These are phyloP conservation scores for Ursus arctos DNA, from an alignment of 2,113 vertebrate genomes.

Conservation along the genomic window DNA sequence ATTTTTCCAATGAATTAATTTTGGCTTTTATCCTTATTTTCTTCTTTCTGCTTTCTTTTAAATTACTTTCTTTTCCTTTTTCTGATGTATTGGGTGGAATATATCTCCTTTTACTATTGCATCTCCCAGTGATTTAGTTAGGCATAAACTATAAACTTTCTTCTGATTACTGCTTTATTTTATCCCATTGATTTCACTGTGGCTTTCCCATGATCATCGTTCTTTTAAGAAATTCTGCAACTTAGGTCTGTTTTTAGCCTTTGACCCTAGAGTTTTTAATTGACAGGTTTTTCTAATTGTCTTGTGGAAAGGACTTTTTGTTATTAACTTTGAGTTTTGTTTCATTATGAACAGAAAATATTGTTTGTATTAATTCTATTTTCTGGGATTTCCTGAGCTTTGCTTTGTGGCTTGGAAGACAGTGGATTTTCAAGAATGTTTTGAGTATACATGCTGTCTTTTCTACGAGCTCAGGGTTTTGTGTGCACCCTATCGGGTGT, in stretches of 20 bases:
- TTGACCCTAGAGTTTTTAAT: not conserved
- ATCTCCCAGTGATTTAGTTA: not conserved
- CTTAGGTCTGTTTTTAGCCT: not conserved
- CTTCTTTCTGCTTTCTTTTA: slow-evolving; percentile 20
- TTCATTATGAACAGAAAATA: not conserved
- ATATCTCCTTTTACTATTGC: not conserved
- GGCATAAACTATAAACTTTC: not conserved
- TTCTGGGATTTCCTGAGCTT: not conserved
- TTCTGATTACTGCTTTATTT: not conserved
- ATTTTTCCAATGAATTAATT: not conserved
- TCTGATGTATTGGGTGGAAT: not conserved
- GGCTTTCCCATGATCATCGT: not conserved
- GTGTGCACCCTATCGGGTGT: rapidly evolving
- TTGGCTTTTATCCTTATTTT: not conserved
- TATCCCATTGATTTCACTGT: not conserved
- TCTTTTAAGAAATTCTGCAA: not conserved
- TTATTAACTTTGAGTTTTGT: slow-evolving; percentile 4
- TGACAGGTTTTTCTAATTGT: not conserved
- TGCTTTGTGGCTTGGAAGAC: not conserved
- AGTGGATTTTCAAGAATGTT: not conserved
- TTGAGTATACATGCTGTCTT: rapidly evolving
- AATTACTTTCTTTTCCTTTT: not conserved
- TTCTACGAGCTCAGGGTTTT: rapidly evolving
- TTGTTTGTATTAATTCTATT: not conserved
- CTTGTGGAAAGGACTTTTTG: not conserved